A percentile compares a stretch with the other conserved stretches of the same genome.
phyloP scores from a whole-genome alignment of 2,113 vertebrate genomes.

The Hyla sarda region DNA sequence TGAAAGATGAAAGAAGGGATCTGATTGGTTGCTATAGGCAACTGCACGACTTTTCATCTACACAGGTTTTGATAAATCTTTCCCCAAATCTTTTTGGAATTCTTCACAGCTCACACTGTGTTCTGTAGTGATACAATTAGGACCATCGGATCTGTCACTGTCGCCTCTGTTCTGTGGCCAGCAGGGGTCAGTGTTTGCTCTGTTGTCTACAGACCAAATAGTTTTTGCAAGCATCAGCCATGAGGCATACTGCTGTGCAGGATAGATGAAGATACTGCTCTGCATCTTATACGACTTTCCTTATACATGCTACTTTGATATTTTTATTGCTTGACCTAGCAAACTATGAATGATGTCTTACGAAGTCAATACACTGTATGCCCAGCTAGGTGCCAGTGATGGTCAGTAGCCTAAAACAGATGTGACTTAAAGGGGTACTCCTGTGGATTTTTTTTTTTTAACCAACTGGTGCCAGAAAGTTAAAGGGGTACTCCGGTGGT shows the following conservation, averaged over 20 bases:
- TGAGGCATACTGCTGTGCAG: neutral
- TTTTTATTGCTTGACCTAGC: neutral
- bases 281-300: neutral
- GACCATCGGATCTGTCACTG: neutral
- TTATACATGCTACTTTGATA: neutral
- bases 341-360: too few species aligned
- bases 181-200: slow-evolving; percentile 9
- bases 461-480: too few species aligned
- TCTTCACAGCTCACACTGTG: neutral
- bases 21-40: too few species aligned
- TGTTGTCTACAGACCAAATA: neutral
- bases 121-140: neutral
- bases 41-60: too few species aligned
- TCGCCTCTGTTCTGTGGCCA: neutral
- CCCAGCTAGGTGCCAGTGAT: too few species aligned
- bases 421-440: too few species aligned
- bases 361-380: neutral
- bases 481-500: too few species aligned
- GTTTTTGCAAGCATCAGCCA: neutral
- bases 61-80: too few species aligned
- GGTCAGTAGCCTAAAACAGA: too few species aligned
- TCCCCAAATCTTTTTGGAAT: neutral
- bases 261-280: neutral
- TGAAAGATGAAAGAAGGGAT: too few species aligned
- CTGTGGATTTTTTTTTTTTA: too few species aligned